Conservation (phyloP, 2,888 invertebrate genomes). For the Torymus aiolomorphi region DNA sequence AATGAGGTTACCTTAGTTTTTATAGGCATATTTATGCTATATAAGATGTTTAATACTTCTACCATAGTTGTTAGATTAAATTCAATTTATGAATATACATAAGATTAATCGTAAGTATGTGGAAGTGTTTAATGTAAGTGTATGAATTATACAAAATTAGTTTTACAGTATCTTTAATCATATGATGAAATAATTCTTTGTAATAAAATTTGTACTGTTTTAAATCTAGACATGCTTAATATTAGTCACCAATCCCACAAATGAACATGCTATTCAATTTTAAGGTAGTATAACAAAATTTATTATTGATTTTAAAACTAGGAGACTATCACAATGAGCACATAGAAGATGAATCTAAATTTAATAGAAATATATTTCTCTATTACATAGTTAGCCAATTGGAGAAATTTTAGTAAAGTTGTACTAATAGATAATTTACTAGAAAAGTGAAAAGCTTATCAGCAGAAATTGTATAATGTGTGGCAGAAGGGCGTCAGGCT, state of each 20-base stretch:
- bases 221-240: constrained; percentile 34
- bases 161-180: too few relatives aligned
- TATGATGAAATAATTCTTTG: too few relatives aligned
- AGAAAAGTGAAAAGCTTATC: constrained; percentile 29
- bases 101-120: too few relatives aligned
- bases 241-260: constrained; percentile 36
- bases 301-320: constrained; percentile 3
- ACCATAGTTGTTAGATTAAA: too few relatives aligned
- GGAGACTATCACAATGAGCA: constrained; percentile 7
- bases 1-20: too few relatives aligned
- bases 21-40: too few relatives aligned
- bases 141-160: too few relatives aligned
- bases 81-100: too few relatives aligned
- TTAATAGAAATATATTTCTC: not conserved
- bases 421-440: constrained; percentile 10
- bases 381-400: not conserved
- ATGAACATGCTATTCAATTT: constrained; percentile 44
- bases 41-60: too few relatives aligned
- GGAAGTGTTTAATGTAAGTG: too few relatives aligned
- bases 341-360: constrained; percentile 7
- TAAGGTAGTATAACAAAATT: not conserved
- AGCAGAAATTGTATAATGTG: constrained; percentile 53
- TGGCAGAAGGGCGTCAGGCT: constrained; percentile 71
- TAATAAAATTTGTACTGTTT: not conserved
- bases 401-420: constrained; percentile 25